A percentile compares a stretch with the other conserved stretches of the same genome.
Conservation (phyloP, 1,140 invertebrate species). For the Zaprionus inermis region DNA sequence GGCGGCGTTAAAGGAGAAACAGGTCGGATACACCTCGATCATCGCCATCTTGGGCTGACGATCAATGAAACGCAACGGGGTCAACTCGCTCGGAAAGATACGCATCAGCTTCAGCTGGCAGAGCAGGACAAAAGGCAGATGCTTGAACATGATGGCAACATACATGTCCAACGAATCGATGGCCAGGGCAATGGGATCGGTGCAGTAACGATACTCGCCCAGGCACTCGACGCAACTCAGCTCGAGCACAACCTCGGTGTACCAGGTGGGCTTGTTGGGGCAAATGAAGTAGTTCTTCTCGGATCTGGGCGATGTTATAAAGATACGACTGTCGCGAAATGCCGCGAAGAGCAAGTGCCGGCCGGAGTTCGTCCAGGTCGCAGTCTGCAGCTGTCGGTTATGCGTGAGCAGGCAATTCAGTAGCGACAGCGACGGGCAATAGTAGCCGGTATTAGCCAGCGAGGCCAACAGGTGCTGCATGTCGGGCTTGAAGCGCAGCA, state of each 20-base stretch:
- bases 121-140: slow-evolving; percentile 39
- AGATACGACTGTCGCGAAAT: background rate
- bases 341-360: slow-evolving; percentile 19
- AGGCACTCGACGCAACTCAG: background rate
- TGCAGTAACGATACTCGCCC: background rate
- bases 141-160: slow-evolving; percentile 43
- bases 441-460: background rate
- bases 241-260: slow-evolving; percentile 4
- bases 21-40: slow-evolving; percentile 16
- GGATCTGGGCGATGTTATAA: background rate
- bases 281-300: background rate
- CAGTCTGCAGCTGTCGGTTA: slow-evolving; percentile 24
- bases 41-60: background rate
- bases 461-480: slow-evolving; percentile 13
- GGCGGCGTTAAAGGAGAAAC: background rate
- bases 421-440: background rate
- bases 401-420: background rate
- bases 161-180: slow-evolving; percentile 36
- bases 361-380: slow-evolving; percentile 34
- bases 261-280: background rate
- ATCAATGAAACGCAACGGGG: slow-evolving; percentile 15
- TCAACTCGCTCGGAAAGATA: background rate
- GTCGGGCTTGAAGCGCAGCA: background rate
- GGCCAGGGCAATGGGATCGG: slow-evolving; percentile 13
- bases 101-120: background rate